phyloP scores from a whole-genome alignment of 2,888 invertebrate species.

The Linnaemya tessellans region DNA sequence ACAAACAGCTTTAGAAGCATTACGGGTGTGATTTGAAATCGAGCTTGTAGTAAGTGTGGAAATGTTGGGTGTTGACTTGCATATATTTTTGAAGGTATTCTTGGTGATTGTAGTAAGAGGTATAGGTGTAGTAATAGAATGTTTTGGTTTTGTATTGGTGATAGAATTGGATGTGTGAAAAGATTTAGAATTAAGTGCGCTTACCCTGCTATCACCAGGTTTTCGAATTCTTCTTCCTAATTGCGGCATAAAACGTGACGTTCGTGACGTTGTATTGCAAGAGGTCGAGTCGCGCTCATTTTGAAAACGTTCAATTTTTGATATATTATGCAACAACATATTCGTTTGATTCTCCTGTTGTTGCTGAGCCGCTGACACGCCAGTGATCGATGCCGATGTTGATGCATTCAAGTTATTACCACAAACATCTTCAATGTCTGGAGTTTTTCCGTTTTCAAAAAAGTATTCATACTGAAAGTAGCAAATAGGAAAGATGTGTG shows the following conservation, averaged over 20 bases:
- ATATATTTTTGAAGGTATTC: conserved; percentile 71
- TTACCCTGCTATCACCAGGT: conserved; percentile 83
- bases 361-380: conserved; percentile 73
- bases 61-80: conserved; percentile 75
- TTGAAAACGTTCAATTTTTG: conserved; percentile 82
- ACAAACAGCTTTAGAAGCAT: conserved; percentile 61
- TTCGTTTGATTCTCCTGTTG: conserved; percentile 81
- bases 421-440: conserved; percentile 79
- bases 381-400: conserved; percentile 73
- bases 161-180: conserved; percentile 73
- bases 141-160: conserved; percentile 72
- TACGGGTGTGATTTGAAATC: conserved; percentile 65
- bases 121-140: conserved; percentile 71
- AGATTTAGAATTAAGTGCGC: conserved; percentile 74
- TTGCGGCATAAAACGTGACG: conserved; percentile 82
- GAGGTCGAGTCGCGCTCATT: conserved; percentile 76
- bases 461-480: conserved; percentile 82
- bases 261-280: conserved; percentile 75
- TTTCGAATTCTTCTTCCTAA: conserved; percentile 80
- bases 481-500: not conserved
- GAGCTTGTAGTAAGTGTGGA: conserved; percentile 71
- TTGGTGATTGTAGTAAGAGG: conserved; percentile 71
- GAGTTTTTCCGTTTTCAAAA: conserved; percentile 82
- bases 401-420: conserved; percentile 74
- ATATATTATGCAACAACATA: conserved; percentile 82